Percentiles rank a stretch among this genome's conserved stretches.
These are phyloP conservation scores for Ferdinandea cuprea DNA, from an alignment of 2,888 invertebrate species.

Conservation along the genomic window DNA sequence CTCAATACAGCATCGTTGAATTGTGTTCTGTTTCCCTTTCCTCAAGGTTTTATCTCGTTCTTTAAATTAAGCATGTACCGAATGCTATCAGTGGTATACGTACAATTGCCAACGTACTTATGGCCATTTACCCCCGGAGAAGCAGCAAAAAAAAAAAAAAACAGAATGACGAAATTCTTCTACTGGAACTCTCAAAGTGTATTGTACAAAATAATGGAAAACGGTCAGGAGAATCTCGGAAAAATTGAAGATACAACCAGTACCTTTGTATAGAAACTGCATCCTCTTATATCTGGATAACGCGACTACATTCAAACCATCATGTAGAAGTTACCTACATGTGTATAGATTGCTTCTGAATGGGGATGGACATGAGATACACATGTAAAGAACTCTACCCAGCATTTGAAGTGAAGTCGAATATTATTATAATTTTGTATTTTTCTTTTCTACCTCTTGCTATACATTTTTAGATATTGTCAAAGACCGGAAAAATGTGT, in stretches of 20 bases:
- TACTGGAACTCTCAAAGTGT: background rate
- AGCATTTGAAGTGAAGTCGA: no score
- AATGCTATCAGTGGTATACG: background rate
- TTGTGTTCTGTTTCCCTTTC: background rate
- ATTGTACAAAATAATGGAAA: constrained; percentile 10
- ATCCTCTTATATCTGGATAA: constrained; percentile 31
- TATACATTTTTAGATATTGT: constrained; percentile 21
- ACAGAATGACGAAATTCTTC: constrained; percentile 22
- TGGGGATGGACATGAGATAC: background rate
- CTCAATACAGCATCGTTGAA: no score
- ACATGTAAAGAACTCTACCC: no score
- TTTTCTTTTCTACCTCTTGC: background rate
- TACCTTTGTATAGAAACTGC: background rate
- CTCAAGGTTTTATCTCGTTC: background rate
- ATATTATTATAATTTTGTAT: no score
- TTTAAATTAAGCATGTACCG: background rate
- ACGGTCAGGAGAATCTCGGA: constrained; percentile 6
- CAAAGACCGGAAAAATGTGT: constrained; percentile 12
- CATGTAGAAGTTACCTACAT: background rate
- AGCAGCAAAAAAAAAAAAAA: background rate
- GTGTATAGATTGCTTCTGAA: background rate
- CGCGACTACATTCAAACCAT: background rate
- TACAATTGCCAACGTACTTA: constrained; percentile 14
- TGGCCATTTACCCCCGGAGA: constrained; percentile 11
- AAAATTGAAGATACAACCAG: constrained; percentile 12